Evolutionary conservation across 2,888 invertebrate species (phyloP).

Genomic region (Sarcophaga caerulescens): DNA sequence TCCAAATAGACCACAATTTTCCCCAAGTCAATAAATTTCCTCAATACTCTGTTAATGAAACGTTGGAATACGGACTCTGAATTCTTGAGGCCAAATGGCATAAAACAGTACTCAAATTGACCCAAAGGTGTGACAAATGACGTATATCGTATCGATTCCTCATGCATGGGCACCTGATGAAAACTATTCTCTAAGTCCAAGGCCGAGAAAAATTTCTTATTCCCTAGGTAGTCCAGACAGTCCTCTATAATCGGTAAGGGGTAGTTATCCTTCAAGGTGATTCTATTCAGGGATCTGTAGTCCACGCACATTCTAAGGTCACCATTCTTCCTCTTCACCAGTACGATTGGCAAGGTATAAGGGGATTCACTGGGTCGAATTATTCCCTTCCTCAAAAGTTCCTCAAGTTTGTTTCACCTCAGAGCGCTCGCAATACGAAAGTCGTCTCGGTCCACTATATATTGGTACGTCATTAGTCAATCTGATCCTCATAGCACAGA

Average conservation of each 20-base stretch:
- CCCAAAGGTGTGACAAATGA: too few species aligned
- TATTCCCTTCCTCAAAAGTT: background rate
- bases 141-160: too few species aligned
- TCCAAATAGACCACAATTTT: background rate
- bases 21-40: background rate
- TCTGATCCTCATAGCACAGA: background rate
- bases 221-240: background rate
- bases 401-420: background rate
- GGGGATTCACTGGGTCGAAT: background rate
- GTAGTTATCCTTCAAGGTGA: too few species aligned
- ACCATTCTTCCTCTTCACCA: background rate
- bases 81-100: background rate
- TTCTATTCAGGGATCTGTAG: too few species aligned
- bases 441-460: too few species aligned
- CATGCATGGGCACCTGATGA: too few species aligned
- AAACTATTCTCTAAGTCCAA: too few species aligned
- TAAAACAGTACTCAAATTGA: too few species aligned
- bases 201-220: background rate
- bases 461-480: background rate
- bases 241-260: background rate
- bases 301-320: background rate
- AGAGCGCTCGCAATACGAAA: background rate
- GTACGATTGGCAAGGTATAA: background rate
- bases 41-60: background rate
- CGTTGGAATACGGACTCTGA: background rate